Evolutionary conservation across 2,113 vertebrate genomes (phyloP).

Genomic region (Microcebus tavaratra): DNA sequence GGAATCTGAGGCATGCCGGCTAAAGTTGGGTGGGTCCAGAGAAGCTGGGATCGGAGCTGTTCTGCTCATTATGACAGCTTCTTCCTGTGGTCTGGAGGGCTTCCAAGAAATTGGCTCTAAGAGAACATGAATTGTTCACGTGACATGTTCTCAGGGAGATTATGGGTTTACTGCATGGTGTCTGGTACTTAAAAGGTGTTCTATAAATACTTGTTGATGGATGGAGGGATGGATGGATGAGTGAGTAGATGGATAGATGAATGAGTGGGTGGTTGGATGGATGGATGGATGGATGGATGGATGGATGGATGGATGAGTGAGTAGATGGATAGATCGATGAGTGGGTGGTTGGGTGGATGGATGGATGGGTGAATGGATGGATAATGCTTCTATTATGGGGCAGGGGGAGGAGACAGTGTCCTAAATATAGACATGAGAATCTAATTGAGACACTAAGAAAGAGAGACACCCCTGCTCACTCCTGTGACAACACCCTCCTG

Average conservation of each 20-base stretch:
- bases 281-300: not conserved
- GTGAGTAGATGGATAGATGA: not conserved
- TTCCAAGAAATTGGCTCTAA: conserved; percentile 6
- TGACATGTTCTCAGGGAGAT: not conserved
- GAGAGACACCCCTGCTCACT: not conserved
- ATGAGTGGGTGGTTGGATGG: no score
- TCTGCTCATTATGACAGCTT: not conserved
- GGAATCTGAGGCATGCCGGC: not conserved
- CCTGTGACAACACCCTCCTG: not conserved
- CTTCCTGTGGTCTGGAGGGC: not conserved
- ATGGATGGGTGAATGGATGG: not conserved
- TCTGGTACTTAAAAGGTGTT: not conserved
- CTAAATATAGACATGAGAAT: not conserved
- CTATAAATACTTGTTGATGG: not conserved
- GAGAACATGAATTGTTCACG: not conserved
- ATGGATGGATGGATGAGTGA: not conserved
- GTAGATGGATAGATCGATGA: not conserved
- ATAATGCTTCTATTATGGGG: not conserved
- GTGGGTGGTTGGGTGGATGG: no score
- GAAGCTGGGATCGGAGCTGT: not conserved
- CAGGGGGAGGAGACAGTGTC: not conserved
- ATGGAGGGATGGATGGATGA: not conserved
- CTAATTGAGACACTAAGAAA: not conserved
- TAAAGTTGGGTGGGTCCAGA: not conserved
- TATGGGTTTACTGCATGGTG: not conserved